These are phyloP conservation scores for Agrochola circellaris DNA, from an alignment of 2,888 invertebrate species.

Conservation along the genomic window DNA sequence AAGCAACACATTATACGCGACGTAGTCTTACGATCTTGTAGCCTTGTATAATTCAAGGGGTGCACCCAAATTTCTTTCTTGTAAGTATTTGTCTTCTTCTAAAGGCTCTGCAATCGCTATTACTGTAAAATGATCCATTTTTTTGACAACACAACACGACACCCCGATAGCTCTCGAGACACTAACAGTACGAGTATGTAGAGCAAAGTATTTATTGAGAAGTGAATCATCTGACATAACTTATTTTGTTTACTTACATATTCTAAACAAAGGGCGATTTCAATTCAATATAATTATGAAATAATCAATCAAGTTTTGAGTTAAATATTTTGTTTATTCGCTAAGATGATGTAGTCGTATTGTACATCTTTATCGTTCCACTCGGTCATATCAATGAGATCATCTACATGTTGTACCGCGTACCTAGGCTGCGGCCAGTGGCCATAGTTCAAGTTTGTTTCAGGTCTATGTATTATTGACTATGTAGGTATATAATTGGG, in stretches of 20 bases:
- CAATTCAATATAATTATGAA: not conserved
- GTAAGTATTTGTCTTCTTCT: too few relatives aligned
- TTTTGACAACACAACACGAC: too few relatives aligned
- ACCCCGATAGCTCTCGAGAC: too few relatives aligned
- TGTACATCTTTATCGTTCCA: slow-evolving; percentile 4
- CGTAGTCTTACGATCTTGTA: too few relatives aligned
- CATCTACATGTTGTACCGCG: slow-evolving; percentile 10
- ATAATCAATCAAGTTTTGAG: slow-evolving; percentile 19
- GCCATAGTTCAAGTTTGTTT: not conserved
- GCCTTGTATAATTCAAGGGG: too few relatives aligned
- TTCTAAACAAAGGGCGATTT: slow-evolving; percentile 26
- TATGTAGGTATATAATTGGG: not conserved
- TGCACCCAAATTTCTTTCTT: too few relatives aligned
- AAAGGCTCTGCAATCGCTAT: too few relatives aligned
- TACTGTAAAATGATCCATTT: too few relatives aligned
- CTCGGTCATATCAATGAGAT: not conserved
- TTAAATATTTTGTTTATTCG: slow-evolving; percentile 18
- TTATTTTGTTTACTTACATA: slow-evolving; percentile 28
- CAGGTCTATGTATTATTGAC: not conserved
- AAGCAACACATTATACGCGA: too few relatives aligned
- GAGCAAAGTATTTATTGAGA: slow-evolving; percentile 2
- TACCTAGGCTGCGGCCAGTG: not conserved
- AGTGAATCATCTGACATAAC: slow-evolving; percentile 26
- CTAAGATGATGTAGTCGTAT: not conserved
- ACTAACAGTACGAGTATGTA: not conserved